These are phyloP conservation scores for Eupithecia subfuscata DNA, from an alignment of 2,888 invertebrate species.

Conservation along the genomic window DNA sequence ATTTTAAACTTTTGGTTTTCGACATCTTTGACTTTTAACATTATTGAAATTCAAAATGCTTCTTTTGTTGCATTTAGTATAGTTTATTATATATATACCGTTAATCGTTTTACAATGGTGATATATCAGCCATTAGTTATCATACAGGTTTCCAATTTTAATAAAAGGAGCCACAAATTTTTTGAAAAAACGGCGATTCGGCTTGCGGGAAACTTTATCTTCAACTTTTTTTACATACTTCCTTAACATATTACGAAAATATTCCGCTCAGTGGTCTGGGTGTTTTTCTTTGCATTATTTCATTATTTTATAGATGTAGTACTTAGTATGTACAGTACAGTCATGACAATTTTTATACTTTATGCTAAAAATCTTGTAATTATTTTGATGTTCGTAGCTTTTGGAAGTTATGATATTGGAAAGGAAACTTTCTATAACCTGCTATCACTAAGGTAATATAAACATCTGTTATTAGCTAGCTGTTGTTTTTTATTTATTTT, in stretches of 20 bases:
- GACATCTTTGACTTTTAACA: not conserved
- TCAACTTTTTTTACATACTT: too few species aligned
- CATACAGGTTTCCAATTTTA: not conserved
- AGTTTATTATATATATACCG: too few species aligned
- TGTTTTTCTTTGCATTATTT: not conserved
- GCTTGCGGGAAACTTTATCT: too few species aligned
- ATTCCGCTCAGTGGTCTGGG: not conserved
- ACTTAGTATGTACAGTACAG: not conserved
- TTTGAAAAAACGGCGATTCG: too few species aligned
- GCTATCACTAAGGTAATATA: not conserved
- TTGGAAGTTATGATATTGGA: not conserved
- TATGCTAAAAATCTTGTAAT: not conserved
- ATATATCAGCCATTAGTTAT: not conserved
- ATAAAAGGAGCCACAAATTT: not conserved
- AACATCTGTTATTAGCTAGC: not conserved
- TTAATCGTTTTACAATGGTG: not conserved
- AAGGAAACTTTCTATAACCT: not conserved
- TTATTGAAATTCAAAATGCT: not conserved
- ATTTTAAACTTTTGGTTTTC: not conserved
- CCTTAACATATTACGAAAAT: too few species aligned
- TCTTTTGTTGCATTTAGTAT: not conserved
- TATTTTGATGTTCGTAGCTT: not conserved
- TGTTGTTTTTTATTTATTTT: too few species aligned
- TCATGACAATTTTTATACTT: not conserved
- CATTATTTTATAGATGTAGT: not conserved